Conservation (phyloP, 2,113 vertebrate genomes). For the Sula dactylatra region DNA sequence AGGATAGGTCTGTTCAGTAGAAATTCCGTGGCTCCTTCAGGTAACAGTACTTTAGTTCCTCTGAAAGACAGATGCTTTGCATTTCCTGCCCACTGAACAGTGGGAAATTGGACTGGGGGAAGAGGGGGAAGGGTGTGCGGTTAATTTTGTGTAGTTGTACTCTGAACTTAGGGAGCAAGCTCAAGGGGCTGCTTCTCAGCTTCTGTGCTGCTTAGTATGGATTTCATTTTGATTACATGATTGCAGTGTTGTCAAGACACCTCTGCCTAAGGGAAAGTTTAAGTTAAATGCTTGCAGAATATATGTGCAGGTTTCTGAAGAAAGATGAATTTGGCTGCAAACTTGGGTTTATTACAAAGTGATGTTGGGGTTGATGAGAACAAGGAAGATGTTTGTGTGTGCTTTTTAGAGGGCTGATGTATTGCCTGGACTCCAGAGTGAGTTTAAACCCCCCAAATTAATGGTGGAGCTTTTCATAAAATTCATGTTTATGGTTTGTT, state of each 20-base stretch:
- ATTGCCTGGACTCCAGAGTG: neutral
- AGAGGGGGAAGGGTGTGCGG: neutral
- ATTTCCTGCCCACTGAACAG: neutral
- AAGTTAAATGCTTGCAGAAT: neutral
- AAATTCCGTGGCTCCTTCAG: neutral
- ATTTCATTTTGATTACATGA: neutral
- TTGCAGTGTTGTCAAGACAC: neutral
- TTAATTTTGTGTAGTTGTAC: neutral
- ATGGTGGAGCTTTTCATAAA: neutral
- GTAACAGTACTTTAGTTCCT: neutral
- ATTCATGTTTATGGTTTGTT: neutral
- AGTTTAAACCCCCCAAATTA: neutral
- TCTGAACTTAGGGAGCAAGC: neutral
- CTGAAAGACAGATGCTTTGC: neutral
- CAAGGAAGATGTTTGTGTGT: neutral
- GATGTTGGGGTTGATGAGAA: neutral
- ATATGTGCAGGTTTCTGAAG: neutral
- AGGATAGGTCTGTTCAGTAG: neutral
- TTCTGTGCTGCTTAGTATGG: neutral
- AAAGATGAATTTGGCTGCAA: neutral
- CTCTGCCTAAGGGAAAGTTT: neutral
- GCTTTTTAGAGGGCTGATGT: neutral
- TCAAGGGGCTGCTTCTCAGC: neutral
- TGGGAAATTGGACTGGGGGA: neutral
- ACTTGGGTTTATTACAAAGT: neutral